These are phyloP conservation scores for Spodoptera litura DNA, from an alignment of 1,140 invertebrate genomes.

Conservation along the genomic window DNA sequence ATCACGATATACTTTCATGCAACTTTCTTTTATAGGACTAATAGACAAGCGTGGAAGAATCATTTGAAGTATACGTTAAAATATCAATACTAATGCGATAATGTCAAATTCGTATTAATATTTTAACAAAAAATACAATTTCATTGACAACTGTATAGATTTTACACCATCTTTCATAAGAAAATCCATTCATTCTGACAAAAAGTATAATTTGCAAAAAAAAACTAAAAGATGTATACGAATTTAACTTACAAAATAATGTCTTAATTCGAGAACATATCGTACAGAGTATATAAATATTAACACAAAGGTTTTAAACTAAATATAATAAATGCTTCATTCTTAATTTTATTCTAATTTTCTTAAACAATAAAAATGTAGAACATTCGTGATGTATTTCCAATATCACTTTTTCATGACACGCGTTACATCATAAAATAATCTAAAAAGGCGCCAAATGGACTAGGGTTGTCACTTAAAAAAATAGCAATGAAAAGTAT, in stretches of 20 bases:
- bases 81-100: no score
- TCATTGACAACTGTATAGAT: no score
- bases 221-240: not conserved
- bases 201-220: not conserved
- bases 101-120: no score
- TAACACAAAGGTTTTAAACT: constrained; percentile 36
- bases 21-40: not conserved
- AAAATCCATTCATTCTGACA: not conserved
- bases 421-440: constrained; percentile 14
- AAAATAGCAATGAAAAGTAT: no score
- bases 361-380: constrained; percentile 6
- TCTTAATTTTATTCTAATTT: constrained; percentile 5
- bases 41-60: not conserved
- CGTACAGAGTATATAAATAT: constrained; percentile 43
- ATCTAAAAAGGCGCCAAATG: not conserved
- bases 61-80: not conserved
- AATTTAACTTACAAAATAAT: not conserved
- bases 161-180: no score
- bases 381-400: constrained; percentile 4
- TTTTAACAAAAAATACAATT: no score
- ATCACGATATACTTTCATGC: not conserved
- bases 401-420: constrained; percentile 28
- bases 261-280: constrained; percentile 20
- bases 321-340: constrained; percentile 42
- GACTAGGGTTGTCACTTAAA: not conserved